Base-by-base conservation (phyloP, 2,113 vertebrate genomes). In the Arvicanthis niloticus region DNA sequence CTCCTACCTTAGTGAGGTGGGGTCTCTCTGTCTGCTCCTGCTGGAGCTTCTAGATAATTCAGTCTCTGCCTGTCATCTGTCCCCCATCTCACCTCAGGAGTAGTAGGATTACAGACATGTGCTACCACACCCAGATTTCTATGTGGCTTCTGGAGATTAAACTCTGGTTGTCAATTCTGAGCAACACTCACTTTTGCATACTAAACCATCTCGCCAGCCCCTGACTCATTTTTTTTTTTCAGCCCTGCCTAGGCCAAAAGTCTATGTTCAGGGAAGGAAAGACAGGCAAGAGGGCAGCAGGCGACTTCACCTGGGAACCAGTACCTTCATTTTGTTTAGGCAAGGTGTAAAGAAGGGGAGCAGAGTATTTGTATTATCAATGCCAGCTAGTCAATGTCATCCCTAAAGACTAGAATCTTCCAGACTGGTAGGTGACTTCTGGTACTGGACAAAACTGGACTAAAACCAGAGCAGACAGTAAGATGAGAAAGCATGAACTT, bases 271-370 rank as follows among this genome's bases (percentile, higher is more conserved):
- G 17, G 51, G 42, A 34, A 11, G 75, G 85, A 45, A 58, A 17
- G 26, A 34, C 0, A 1, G 4, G 6, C 48, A 51, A 42, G 21
- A 6, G 24, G 62, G 42, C 15, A 4, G 5, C 6, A 21, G 13
- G 77, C 76, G 77, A 11, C 40, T 21, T 56, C 13, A 17, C 1
- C 48, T 21, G 0, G 5, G 70, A 29, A 31, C 26, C 42, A 5
- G 2, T 7, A 7, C 76, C 60, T n/a, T 82, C 6, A 1, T 16
- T 40, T 31, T 82, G 48, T 29, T 37, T 37, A 16, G 0, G 0
- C 5, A 7, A 4, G 0, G 24, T 72, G 65, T 68, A n/a, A 70
- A 84, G 34, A 90, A 37, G 91, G 77, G 29, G 90, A 65, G 9
- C 1, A 2, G 37, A 34, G 31, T 5, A 15, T 40, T 31, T 58